Base-by-base conservation (phyloP, 2,888 invertebrate species). In the Pogonocherus hispidulus region DNA sequence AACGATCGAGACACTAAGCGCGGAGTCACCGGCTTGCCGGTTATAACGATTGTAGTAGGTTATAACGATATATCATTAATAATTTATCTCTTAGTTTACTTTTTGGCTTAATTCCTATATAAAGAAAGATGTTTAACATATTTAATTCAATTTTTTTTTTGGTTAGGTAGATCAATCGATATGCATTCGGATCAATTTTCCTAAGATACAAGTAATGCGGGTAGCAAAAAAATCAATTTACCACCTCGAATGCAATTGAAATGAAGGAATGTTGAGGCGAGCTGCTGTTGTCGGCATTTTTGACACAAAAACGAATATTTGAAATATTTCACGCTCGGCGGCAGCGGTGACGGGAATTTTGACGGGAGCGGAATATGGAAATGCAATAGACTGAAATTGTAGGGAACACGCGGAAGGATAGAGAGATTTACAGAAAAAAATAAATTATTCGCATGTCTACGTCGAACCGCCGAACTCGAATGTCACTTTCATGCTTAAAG, bases 221-320 rank as follows among this genome's bases (percentile, higher is more conserved):
- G 0, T 1, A 14, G 18, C 32, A 44, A 57, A 44, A 57, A 57
- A 57, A 20, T 47, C 59, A 32, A 47, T 59, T 32, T 59, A 14
- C 47, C 35, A 32, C 46, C 23, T 16, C 32, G 41, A 59, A 59
- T 59, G 59, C 59, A 59, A 47, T 47, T 59, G 22, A 32, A 46
- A 59, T 47, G 59, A 32, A 47, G 59, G 59, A 59, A 47, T 19
- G 59, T 19, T 19, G 47, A 19, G 32, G 27, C 59, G n/a, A 18
- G 46, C 59, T 35, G 32, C 47, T 59, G 59, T 59, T 59, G 59
- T 47, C 59, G 59, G 59, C 59, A 47, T 59, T 47, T 59, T 35
- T 59, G 59, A 47, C 59, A 32, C 59, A 64, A 70, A 70, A 69
- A 63, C 54, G 56, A 63, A 63, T 47, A 70, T 67, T 65, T 57